Evolutionary conservation across 2,113 vertebrate genomes (phyloP).

Genomic region (Cebidichthys violaceus): DNA sequence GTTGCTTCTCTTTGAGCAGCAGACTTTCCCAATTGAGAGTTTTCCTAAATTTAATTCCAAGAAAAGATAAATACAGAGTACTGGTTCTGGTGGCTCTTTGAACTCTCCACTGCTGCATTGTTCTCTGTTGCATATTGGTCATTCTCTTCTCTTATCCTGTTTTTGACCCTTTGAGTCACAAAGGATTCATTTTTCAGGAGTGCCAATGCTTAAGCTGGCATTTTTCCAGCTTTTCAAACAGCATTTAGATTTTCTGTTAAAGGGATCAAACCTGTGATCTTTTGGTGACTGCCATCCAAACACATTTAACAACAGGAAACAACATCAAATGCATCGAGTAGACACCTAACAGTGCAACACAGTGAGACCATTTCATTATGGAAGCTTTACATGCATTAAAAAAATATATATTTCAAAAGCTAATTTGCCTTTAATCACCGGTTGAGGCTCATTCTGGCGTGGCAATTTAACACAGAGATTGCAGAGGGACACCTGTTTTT

Average conservation of each 20-base stretch:
- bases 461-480: slow-evolving; percentile 56
- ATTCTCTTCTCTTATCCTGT: neutral
- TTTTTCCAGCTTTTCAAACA: neutral
- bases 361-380: slow-evolving; percentile 25
- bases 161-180: slow-evolving; percentile 25
- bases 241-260: neutral
- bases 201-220: neutral
- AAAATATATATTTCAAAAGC: slow-evolving; percentile 44
- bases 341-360: slow-evolving; percentile 4
- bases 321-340: neutral
- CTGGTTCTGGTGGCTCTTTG: neutral
- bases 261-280: slow-evolving; percentile 21
- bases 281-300: neutral
- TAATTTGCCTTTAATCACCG: slow-evolving; percentile 64
- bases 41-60: neutral
- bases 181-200: neutral
- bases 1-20: neutral
- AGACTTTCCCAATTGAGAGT: neutral
- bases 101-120: neutral
- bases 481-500: slow-evolving; percentile 56
- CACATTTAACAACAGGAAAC: slow-evolving; percentile 18
- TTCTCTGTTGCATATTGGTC: neutral
- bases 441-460: slow-evolving; percentile 46
- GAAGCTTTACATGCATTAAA: slow-evolving; percentile 34
- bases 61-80: neutral